Evolutionary conservation across 2,888 invertebrate genomes (phyloP), one percentile per base, ranked within the genome.

Genomic region (Drosophila phalerata): DNA sequence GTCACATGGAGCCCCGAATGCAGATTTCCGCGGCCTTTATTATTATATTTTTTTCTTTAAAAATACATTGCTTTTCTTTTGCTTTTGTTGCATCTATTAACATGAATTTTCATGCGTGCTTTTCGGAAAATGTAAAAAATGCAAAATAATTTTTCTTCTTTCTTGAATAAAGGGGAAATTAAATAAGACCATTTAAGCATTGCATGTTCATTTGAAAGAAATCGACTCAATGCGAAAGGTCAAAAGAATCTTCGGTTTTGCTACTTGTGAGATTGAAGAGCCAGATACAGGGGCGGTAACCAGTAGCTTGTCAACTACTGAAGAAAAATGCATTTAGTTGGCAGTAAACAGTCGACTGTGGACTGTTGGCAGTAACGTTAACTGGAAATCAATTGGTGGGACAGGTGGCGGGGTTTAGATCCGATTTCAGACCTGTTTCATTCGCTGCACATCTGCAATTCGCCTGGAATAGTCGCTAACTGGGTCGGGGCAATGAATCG

Each of bases 401-500:
- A 67, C 68, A 61, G 55, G 38, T 56, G 60, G 61, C 38, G 67
- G 55, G 38, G 51, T 0, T 57, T 42, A 55, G 58, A 69, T 69
- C 34, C 38, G 61, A 69, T 69, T 61, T 52, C 72, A 76, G 77
- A 73, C 73, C 73, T 76, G 73, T 73, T 73, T 69, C 57, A 70
- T 48, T 76, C 70, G 55, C 49, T 61, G 77, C 52, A 61, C 49
- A 60, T 45, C 32, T 74, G 74, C 5, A 52, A 68, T 61, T 51
- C 61, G 52, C 40, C 71, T 62, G 70, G 71, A 76, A 69, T 49
- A 45, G 53, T 52, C 58, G 63, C 72, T 73, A 94, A 91, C 82
- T 89, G 88, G 81, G 81, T 87, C 85, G 88, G 75, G 53, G 79
- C 81, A 92, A 90, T 91, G 90, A 91, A 91, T 85, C 81, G 82